Evolutionary conservation across 2,113 vertebrate genomes (phyloP).

Genomic region (Actinemys pallida): DNA sequence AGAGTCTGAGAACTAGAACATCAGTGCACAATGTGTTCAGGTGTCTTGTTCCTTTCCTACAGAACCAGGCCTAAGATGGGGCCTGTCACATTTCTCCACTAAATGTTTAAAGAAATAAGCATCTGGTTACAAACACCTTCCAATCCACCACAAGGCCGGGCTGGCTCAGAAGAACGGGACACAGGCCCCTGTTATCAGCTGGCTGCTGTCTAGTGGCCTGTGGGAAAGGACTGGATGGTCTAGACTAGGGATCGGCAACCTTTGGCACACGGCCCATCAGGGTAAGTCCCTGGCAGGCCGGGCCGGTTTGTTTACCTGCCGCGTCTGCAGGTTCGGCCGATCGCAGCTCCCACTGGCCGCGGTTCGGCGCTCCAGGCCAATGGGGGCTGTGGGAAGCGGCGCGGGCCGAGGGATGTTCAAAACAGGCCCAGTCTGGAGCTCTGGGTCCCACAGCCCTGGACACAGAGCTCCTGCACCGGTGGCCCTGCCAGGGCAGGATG

Average conservation of each 20-base stretch:
- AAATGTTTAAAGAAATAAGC: not conserved
- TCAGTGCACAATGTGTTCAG: not conserved
- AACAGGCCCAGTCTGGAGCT: not conserved
- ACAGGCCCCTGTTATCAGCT: not conserved
- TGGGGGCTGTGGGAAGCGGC: too few species aligned
- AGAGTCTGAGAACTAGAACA: not conserved
- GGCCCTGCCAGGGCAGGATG: not conserved
- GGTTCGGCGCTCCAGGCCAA: too few species aligned
- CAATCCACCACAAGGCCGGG: rapidly evolving
- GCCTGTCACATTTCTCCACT: not conserved
- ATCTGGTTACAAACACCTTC: not conserved
- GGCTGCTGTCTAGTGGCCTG: not conserved
- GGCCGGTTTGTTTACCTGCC: too few species aligned
- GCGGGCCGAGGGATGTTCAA: too few species aligned
- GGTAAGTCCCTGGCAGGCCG: too few species aligned
- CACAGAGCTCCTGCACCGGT: not conserved
- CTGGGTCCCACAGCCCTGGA: too few species aligned
- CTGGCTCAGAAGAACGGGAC: not conserved
- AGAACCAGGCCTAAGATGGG: not conserved
- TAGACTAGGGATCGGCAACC: not conserved
- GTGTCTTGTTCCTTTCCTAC: rapidly evolving
- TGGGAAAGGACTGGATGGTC: not conserved
- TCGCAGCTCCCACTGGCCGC: too few species aligned
- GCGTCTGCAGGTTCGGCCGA: too few species aligned
- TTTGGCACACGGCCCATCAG: too few species aligned